Evolutionary conservation across 1,140 invertebrate species (phyloP).

Genomic region (Oreohelix idahoensis): DNA sequence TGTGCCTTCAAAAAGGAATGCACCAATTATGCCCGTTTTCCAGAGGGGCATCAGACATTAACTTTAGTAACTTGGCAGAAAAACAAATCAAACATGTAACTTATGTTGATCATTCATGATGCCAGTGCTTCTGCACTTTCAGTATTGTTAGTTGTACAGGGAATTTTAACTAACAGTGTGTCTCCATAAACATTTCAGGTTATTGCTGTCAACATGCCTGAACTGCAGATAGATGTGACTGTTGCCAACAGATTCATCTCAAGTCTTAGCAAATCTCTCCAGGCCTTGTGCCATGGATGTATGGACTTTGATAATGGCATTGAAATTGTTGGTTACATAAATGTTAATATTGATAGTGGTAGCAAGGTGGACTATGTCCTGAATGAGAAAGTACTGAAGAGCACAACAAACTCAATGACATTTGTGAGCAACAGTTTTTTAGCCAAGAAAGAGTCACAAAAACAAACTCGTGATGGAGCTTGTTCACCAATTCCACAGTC

Average conservation of each 20-base stretch:
- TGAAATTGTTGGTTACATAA: conserved; percentile 48
- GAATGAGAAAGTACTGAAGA: conserved; percentile 48
- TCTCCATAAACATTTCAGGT: neutral
- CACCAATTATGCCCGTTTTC: too few relatives aligned
- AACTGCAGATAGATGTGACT: conserved; percentile 35
- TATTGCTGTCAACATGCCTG: conserved; percentile 22
- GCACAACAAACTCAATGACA: conserved; percentile 43
- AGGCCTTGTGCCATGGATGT: conserved; percentile 47
- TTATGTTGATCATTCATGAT: too few relatives aligned
- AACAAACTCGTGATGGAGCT: conserved; percentile 4
- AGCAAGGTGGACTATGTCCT: conserved; percentile 46
- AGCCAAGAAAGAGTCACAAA: conserved; percentile 36
- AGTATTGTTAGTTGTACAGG: too few relatives aligned
- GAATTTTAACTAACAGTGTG: too few relatives aligned
- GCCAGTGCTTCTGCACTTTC: too few relatives aligned
- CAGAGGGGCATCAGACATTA: too few relatives aligned
- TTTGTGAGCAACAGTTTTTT: conserved; percentile 50
- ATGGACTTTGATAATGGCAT: conserved; percentile 47
- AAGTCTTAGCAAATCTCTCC: conserved; percentile 45
- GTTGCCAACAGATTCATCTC: conserved; percentile 43
- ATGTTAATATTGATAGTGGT: conserved; percentile 45
- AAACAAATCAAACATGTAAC: too few relatives aligned
- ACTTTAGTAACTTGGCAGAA: too few relatives aligned
- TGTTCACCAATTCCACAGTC: conserved; percentile 17
- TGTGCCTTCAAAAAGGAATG: too few relatives aligned